Evolutionary conservation across 2,113 vertebrate genomes (phyloP).

Genomic region (Phoxinus phoxinus): DNA sequence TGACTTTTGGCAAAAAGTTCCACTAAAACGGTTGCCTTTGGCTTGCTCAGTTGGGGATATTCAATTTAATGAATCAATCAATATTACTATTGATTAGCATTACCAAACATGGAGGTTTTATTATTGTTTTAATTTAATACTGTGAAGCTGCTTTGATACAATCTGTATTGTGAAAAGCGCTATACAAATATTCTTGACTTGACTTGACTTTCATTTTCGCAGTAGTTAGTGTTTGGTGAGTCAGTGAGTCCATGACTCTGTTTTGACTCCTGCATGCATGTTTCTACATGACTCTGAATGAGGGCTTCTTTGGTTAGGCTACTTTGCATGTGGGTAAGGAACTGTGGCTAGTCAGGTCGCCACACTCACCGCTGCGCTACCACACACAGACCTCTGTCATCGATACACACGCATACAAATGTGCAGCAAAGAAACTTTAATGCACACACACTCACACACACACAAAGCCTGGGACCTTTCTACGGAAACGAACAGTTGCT

Average conservation of each 20-base stretch:
- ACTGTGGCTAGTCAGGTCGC: constrained; percentile 45
- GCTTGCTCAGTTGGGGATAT: too few species aligned
- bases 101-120: too few species aligned
- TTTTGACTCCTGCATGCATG: constrained; percentile 18
- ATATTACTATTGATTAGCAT: too few species aligned
- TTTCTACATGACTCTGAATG: constrained; percentile 44
- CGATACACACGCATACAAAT: constrained; percentile 6
- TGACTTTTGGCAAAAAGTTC: background rate
- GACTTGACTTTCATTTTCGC: background rate
- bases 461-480: background rate
- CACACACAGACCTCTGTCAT: constrained; percentile 40
- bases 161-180: too few species aligned
- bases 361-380: constrained; percentile 45
- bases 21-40: too few species aligned
- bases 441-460: background rate
- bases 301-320: constrained; percentile 39
- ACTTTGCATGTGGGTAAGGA: constrained; percentile 54
- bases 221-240: background rate
- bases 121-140: too few species aligned
- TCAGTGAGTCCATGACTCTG: background rate
- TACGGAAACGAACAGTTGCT: background rate
- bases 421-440: background rate
- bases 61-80: too few species aligned
- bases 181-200: too few species aligned
- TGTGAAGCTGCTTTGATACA: too few species aligned